These are phyloP conservation scores for Hedya salicella DNA, from an alignment of 2,888 invertebrate species.

Conservation along the genomic window DNA sequence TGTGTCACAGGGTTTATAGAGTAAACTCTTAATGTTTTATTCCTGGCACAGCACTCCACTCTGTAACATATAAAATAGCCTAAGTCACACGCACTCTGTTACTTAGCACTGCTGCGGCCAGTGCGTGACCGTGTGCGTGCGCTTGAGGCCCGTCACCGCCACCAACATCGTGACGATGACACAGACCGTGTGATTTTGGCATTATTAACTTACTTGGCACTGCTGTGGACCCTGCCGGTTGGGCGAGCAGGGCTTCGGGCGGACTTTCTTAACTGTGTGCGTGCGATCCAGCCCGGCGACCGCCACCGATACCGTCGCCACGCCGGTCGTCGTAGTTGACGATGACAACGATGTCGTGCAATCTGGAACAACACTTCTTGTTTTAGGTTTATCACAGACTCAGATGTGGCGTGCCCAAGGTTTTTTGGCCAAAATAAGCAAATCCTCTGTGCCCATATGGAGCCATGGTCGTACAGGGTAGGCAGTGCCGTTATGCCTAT, in stretches of 20 bases:
- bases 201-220: constrained; percentile 90
- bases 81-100: too few species aligned
- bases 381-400: neutral
- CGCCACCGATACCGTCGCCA: constrained; percentile 76
- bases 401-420: too few species aligned
- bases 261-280: constrained; percentile 74
- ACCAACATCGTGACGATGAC: neutral
- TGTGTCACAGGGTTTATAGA: constrained; percentile 45
- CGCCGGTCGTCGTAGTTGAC: constrained; percentile 62
- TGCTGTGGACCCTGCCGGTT: constrained; percentile 96
- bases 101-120: too few species aligned
- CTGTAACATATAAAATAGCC: neutral
- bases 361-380: constrained; percentile 59
- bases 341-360: constrained; percentile 70
- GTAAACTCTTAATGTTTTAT: neutral
- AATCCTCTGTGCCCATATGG: too few species aligned
- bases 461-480: too few species aligned
- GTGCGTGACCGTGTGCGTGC: too few species aligned
- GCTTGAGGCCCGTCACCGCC: too few species aligned
- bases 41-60: too few species aligned
- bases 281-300: constrained; percentile 73
- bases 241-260: constrained; percentile 94
- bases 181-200: neutral
- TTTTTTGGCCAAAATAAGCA: too few species aligned
- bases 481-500: too few species aligned